Conservation (phyloP, 2,797 vertebrate species). For the Tangara arthus region DNA sequence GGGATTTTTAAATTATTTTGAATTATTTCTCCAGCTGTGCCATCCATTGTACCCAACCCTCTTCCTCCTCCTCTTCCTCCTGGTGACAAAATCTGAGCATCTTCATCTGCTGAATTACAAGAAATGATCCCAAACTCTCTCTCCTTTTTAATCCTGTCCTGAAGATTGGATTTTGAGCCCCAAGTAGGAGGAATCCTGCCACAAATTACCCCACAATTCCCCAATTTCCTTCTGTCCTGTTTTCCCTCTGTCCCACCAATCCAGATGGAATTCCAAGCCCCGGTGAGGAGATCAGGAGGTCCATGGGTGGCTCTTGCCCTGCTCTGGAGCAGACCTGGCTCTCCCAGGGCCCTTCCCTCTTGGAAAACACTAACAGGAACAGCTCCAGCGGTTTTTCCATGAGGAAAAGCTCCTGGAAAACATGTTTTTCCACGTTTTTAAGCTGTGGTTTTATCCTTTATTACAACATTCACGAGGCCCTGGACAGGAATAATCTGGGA, state of each 20-base stretch:
- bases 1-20: background rate
- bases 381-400: background rate
- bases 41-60: background rate
- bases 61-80: background rate
- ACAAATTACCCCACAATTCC: accelerated
- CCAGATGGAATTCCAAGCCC: background rate
- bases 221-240: accelerated
- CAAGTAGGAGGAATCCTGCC: background rate
- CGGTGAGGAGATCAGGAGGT: accelerated
- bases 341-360: background rate
- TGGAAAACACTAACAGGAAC: background rate
- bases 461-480: background rate
- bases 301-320: background rate
- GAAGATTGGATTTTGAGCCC: background rate
- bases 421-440: background rate
- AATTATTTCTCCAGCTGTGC: too few relatives aligned
- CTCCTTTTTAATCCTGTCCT: background rate
- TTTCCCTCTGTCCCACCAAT: background rate
- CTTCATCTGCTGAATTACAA: accelerated
- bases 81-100: background rate
- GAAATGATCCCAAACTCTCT: accelerated
- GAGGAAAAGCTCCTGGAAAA: background rate
- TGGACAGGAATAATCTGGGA: background rate
- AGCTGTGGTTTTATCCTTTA: background rate
- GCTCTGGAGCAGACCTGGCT: background rate